These are phyloP conservation scores for Erythrolamprus reginae DNA, from an alignment of 2,113 vertebrate species.

Conservation along the genomic window DNA sequence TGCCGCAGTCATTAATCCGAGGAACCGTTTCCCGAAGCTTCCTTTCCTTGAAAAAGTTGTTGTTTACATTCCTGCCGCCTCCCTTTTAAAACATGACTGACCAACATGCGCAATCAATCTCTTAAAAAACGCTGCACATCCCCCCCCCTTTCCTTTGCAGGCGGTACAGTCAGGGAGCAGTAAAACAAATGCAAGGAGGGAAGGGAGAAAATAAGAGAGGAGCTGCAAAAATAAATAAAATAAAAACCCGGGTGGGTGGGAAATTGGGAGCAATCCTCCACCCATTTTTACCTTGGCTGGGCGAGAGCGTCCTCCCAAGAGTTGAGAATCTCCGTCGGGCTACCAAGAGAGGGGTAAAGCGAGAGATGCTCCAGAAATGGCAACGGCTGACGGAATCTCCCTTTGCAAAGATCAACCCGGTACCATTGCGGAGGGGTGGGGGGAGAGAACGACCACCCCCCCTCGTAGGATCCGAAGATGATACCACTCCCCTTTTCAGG, in stretches of 20 bases:
- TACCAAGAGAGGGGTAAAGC: constrained; percentile 53
- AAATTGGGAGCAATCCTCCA: constrained; percentile 2
- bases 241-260: background rate
- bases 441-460: constrained; percentile 47
- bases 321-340: constrained; percentile 63
- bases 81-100: constrained; percentile 70
- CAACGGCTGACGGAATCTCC: constrained; percentile 60
- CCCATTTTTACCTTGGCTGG: constrained; percentile 66
- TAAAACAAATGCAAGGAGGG: constrained; percentile 35
- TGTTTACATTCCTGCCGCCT: constrained; percentile 62
- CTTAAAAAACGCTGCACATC: constrained; percentile 48
- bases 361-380: constrained; percentile 69
- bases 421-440: constrained; percentile 61
- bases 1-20: constrained; percentile 76
- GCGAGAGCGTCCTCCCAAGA: constrained; percentile 52
- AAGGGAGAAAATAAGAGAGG: constrained; percentile 50
- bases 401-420: constrained; percentile 65
- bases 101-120: constrained; percentile 71
- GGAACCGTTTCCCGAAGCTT: constrained; percentile 51
- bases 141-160: constrained; percentile 57
- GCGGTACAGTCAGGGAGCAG: constrained; percentile 44
- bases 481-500: constrained; percentile 39
- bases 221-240: constrained; percentile 34
- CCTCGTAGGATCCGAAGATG: constrained; percentile 29
- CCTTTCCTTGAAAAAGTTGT: constrained; percentile 69